Percentiles rank a stretch among this genome's conserved stretches.
Conservation (phyloP, 1,140 invertebrate genomes). For the Ruditapes philippinarum region DNA sequence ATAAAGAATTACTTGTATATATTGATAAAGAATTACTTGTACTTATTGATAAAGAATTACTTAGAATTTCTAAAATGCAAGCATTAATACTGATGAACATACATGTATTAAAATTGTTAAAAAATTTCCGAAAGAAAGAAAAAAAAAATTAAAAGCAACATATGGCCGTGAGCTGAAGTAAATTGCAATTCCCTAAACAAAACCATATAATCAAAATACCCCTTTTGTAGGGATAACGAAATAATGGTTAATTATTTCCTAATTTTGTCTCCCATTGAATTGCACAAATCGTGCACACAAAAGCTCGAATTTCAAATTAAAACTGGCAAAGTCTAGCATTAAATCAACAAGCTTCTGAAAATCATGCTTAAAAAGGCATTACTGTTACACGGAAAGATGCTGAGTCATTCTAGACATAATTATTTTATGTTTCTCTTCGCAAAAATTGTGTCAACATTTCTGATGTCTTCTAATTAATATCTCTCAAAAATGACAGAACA, state of each 20-base stretch:
- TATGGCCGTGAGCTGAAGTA: not conserved
- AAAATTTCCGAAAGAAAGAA: no score
- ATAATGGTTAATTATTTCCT: constrained; percentile 47
- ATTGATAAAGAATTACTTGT: no score
- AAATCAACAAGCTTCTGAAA: constrained; percentile 39
- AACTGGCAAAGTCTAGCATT: constrained; percentile 42
- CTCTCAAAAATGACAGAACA: not conserved
- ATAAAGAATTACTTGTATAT: no score
- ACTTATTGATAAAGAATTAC: no score
- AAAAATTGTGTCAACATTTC: not conserved
- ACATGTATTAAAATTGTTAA: no score
- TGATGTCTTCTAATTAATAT: not conserved
- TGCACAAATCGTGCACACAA: constrained; percentile 43
- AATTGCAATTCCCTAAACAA: constrained; percentile 15
- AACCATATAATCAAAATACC: constrained; percentile 45
- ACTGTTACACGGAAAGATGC: not conserved
- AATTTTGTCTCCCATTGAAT: constrained; percentile 40
- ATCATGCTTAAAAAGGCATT: constrained; percentile 18
- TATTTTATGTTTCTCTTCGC: not conserved
- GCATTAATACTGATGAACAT: no score
- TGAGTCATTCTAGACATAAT: constrained; percentile 1
- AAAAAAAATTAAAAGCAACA: not conserved
- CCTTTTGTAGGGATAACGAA: constrained; percentile 3
- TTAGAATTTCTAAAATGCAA: no score
- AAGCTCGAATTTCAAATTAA: constrained; percentile 40